Evolutionary conservation across 30 jellyfish, hydroid and myxozoan genomes (phyloP), one percentile per base, ranked within the genome.

Genomic region (Nemopilema nomurai): DNA sequence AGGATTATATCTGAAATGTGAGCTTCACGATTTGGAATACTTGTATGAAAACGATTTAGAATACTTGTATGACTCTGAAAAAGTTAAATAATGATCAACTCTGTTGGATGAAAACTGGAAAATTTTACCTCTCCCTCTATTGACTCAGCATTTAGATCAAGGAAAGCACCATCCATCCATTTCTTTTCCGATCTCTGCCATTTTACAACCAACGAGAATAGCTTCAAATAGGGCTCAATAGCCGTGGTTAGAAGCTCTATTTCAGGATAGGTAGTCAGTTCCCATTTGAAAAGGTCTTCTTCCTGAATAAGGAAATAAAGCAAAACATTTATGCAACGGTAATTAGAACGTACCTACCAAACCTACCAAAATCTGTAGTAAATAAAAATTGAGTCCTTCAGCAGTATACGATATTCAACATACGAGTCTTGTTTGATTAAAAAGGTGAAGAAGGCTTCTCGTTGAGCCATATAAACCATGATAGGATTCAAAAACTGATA

Each of bases 81-180:
- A 52, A 20, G 18, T n/a, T 52, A 16, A 16, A 52, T 52, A 20
- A 52, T 52, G 67, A 52, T n/a, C 16, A 20, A 16, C 16, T 16
- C 67, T 16, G 16, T n/a, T 16, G 20, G 67, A 52, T 16, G 20
- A 52, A 52, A 52, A 52, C n/a, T n/a, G n/a, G n/a, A n/a, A n/a
- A 22, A 18, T 49, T 17, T 3, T 76, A 93, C 98, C 96, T 93
- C 98, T 22, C 96, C 93, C 74, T 93, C 98, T 21, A 89, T 82
- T 6, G 68, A 63, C 72, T 93, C 98, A 29, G 98, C 97, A 80
- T 93, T 92, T 67, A 93, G 85, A 28, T 88, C 97, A 20, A 51
- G 68, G 73, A 93, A 93, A 0, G 98, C 96, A 19, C 98, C 98
- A 74, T 93, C 98, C 98, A 93, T 93, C 98, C 96, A 88, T 63